These are phyloP conservation scores for Netelia melanura DNA, from an alignment of 2,888 invertebrate genomes.

Conservation along the genomic window DNA sequence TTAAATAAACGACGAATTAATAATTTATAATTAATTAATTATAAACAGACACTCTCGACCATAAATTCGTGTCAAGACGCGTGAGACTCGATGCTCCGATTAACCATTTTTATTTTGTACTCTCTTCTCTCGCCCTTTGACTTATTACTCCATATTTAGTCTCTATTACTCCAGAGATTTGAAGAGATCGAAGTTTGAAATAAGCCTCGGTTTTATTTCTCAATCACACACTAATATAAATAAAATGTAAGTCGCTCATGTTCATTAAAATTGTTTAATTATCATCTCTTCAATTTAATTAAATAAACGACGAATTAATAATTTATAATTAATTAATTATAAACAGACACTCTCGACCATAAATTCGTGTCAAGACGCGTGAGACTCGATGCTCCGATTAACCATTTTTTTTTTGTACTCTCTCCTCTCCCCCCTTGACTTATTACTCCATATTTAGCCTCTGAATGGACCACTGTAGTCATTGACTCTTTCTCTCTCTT, in stretches of 20 bases:
- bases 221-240: neutral
- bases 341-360: neutral
- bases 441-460: conserved; percentile 40
- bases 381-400: conserved; percentile 49
- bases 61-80: conserved; percentile 14
- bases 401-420: conserved; percentile 9
- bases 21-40: conserved; percentile 7
- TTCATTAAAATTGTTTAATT: too few species aligned
- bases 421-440: neutral
- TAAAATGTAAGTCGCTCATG: too few species aligned
- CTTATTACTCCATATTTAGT: conserved; percentile 39
- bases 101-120: conserved; percentile 28
- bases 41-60: neutral
- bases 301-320: neutral
- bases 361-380: conserved; percentile 15
- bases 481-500: conserved; percentile 34
- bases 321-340: conserved; percentile 3
- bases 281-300: too few species aligned
- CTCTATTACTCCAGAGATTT: neutral
- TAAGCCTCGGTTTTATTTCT: neutral
- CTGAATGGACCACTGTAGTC: conserved; percentile 62
- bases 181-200: too few species aligned
- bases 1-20: neutral
- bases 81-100: conserved; percentile 44
- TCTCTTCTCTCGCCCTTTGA: neutral